Evolutionary conservation across 2,888 invertebrate species (phyloP).

Genomic region (Geophilus truncorum): DNA sequence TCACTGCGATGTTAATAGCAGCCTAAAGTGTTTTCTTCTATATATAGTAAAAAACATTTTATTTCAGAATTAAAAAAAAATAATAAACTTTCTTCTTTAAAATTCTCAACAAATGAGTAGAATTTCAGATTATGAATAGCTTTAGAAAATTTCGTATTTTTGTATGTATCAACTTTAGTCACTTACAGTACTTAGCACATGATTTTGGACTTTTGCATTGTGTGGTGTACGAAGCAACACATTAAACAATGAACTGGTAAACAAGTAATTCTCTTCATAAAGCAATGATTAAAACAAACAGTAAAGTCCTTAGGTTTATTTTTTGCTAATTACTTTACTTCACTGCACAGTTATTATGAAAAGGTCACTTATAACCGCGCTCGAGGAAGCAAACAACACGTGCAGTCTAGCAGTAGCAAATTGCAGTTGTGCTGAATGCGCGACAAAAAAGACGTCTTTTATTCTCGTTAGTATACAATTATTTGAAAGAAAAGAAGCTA

Average conservation of each 20-base stretch:
- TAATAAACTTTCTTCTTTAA: no score
- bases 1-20: background rate
- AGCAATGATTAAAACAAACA: background rate
- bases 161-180: no score
- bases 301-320: background rate
- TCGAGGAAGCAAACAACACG: slow-evolving; percentile 19
- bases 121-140: no score
- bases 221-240: no score
- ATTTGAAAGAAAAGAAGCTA: background rate
- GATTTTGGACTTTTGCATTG: no score
- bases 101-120: no score
- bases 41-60: no score
- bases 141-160: no score
- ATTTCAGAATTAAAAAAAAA: no score
- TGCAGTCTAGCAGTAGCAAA: slow-evolving; percentile 17
- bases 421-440: slow-evolving; percentile 10
- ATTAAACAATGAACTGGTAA: background rate
- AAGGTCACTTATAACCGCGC: slow-evolving; percentile 3
- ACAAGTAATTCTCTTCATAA: background rate
- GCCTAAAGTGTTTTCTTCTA: background rate
- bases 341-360: background rate
- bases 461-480: background rate
- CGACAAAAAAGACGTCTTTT: background rate
- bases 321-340: slow-evolving; percentile 2
- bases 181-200: no score